Percentiles rank a stretch among this genome's conserved stretches.
Conservation (phyloP, 2,797 vertebrate species). For the Muraenolepis orangiensis region DNA sequence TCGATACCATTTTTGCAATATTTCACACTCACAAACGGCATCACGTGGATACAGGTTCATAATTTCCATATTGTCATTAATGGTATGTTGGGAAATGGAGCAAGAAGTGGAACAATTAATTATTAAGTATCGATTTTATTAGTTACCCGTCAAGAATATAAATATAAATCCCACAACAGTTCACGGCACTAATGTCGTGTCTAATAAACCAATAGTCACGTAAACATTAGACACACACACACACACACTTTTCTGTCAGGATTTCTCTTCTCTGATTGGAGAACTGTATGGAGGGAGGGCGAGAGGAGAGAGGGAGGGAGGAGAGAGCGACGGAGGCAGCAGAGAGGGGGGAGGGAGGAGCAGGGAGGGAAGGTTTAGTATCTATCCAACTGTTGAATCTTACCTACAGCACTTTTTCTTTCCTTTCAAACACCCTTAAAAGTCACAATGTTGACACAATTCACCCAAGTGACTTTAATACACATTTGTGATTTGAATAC, state of each 20-base stretch:
- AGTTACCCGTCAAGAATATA: background rate
- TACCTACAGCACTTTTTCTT: background rate
- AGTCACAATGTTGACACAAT: background rate
- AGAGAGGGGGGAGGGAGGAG: too few species aligned
- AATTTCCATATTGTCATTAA: too few species aligned
- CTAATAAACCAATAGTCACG: too few species aligned
- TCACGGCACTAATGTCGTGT: too few species aligned
- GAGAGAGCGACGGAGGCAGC: background rate
- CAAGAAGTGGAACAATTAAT: background rate
- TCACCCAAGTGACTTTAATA: background rate
- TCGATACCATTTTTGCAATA: too few species aligned
- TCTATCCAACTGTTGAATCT: background rate
- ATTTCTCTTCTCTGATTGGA: too few species aligned
- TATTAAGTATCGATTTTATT: background rate
- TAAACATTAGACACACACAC: too few species aligned
- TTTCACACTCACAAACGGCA: too few species aligned
- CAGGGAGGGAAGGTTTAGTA: background rate
- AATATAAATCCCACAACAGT: background rate
- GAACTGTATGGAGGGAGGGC: background rate
- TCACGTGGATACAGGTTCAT: too few species aligned
- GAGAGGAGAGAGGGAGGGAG: background rate
- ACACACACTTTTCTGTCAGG: too few species aligned
- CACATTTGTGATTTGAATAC: background rate
- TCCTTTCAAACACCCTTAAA: background rate
- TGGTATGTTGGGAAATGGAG: background rate